phyloP scores from a whole-genome alignment of 2,113 vertebrate genomes.

The Craseonycteris thonglongyai region DNA sequence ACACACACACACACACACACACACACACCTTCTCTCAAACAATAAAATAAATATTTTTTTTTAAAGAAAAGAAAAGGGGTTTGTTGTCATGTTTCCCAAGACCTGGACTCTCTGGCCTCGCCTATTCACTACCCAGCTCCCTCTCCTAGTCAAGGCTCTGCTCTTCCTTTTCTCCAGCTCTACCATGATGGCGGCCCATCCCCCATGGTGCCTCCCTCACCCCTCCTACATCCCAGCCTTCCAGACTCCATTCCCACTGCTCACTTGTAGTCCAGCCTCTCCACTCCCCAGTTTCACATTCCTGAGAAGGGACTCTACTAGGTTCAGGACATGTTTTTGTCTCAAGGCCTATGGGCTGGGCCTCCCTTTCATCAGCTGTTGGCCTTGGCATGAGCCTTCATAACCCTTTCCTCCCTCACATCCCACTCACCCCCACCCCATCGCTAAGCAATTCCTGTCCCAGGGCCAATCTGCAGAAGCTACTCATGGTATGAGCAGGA shows the following conservation, averaged over 20 bases:
- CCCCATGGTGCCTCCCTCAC: background rate
- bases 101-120: background rate
- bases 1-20: too few relatives aligned
- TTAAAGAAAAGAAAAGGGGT: too few relatives aligned
- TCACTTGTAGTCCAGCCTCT: background rate
- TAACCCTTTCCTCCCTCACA: background rate
- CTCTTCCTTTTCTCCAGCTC: background rate
- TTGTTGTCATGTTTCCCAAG: background rate
- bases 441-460: background rate
- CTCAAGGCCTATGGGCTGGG: background rate
- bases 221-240: background rate
- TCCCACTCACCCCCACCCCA: too few relatives aligned
- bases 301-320: background rate
- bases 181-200: rapidly evolving
- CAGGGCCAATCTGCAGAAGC: background rate
- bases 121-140: too few relatives aligned
- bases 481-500: background rate
- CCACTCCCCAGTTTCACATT: background rate
- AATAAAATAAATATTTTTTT: too few relatives aligned
- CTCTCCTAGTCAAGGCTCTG: background rate
- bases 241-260: too few relatives aligned
- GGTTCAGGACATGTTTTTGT: background rate
- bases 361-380: background rate
- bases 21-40: too few relatives aligned
- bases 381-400: background rate